These are phyloP conservation scores for Elysia crispata DNA, from an alignment of 2,888 invertebrate species.

Conservation along the genomic window DNA sequence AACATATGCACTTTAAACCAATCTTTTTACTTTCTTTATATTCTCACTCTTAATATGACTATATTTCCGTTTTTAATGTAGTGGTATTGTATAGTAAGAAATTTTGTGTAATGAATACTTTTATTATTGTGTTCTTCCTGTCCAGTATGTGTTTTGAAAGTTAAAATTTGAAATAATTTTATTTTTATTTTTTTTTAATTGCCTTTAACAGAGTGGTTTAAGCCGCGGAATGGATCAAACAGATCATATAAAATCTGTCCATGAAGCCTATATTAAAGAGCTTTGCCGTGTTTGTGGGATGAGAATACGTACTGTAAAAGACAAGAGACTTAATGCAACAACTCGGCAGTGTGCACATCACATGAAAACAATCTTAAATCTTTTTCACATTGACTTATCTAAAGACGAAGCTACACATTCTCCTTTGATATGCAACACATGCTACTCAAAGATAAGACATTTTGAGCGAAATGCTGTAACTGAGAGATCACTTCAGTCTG, in stretches of 20 bases:
- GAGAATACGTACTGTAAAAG: background rate
- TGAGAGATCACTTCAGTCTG: background rate
- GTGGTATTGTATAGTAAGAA: no score
- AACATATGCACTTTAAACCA: no score
- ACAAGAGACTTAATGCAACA: background rate
- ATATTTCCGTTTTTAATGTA: no score
- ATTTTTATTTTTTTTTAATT: no score
- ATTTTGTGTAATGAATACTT: no score
- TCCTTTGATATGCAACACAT: background rate
- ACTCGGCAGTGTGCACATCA: constrained; percentile 13
- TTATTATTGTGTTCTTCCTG: no score
- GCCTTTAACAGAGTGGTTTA: background rate
- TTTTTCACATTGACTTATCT: constrained; percentile 12
- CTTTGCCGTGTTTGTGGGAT: constrained; percentile 11
- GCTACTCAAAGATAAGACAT: background rate
- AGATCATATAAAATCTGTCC: background rate
- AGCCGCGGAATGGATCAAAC: constrained; percentile 5
- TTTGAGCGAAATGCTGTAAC: constrained; percentile 1
- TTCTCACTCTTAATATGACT: no score
- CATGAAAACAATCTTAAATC: background rate
- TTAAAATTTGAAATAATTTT: no score
- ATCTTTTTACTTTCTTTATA: no score
- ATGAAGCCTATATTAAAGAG: background rate
- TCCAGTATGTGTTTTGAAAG: no score
- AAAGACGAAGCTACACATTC: background rate